phyloP scores from a whole-genome alignment of 2,888 invertebrate genomes.

The Pristionchus japonicus region DNA sequence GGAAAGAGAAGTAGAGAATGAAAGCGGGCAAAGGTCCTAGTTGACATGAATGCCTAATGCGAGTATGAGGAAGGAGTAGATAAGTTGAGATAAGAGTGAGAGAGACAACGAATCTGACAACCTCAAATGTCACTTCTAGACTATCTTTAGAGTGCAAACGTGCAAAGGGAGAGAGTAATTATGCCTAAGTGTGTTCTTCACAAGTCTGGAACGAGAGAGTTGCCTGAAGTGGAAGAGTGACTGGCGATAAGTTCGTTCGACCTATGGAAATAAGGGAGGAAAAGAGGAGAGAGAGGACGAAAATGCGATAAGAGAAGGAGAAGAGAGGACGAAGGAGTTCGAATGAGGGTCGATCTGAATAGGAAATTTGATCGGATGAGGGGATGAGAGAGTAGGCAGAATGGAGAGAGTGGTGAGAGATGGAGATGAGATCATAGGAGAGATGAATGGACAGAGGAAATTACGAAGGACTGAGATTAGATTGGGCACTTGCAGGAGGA shows the following conservation, averaged over 20 bases:
- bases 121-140: background rate
- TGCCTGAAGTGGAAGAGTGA: background rate
- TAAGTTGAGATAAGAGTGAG: background rate
- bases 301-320: conserved; percentile 3
- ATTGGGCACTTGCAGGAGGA: background rate
- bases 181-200: background rate
- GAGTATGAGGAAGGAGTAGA: background rate
- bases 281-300: background rate
- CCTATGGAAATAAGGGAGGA: conserved; percentile 22
- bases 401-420: conserved; percentile 13
- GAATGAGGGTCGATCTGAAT: background rate
- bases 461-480: background rate
- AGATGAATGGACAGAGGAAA: background rate
- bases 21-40: background rate
- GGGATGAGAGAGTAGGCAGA: background rate
- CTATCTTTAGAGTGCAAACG: background rate
- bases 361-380: conserved; percentile 5
- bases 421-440: background rate
- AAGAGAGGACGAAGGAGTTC: background rate
- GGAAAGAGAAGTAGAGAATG: background rate
- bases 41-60: background rate
- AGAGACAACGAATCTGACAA: background rate
- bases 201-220: background rate
- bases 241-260: background rate
- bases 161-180: background rate